Base-by-base conservation (phyloP, 2,113 vertebrate genomes). In the Otus sunia region DNA sequence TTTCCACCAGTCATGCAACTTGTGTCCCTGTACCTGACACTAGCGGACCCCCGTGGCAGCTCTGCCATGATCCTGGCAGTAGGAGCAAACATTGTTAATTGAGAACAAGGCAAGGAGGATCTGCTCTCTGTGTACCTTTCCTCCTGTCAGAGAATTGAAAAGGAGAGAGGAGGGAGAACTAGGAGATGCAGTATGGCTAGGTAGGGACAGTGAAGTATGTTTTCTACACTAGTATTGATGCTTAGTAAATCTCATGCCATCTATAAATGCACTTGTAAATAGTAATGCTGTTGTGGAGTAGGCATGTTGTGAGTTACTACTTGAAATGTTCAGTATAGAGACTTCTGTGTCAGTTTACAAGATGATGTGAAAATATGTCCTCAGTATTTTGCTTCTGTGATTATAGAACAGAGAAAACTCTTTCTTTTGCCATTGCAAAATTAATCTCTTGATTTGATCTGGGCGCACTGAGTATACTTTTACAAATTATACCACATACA, bases 1-100 rank as follows among this genome's bases (percentile, higher is more conserved):
- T 72, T 66, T 39, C 60, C 8, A 17, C 69, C 21, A 13, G 0
- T 29, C 0, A 0, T 39, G 21, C 30, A 15, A 34, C 15, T 73
- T 0, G 0, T 0, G 1, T 64, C 29, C 34, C 30, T 36, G 9
- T 9, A 11, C 12, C 36, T 0, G 0, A 1, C 69, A 25, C 8
- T 14, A 20, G 9, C n/a, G n/a, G 21, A 52, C 21, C 15, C 26
- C 39, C 5, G 2, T 25, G 37, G 25, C 43, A 76, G 43, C 27
- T 68, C 22, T 63, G 56, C 29, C 29, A 6, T 47, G 25, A 12
- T 21, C 15, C 15, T 47, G 16, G 8, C n/a, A 55, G 11, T 14
- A 45, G 37, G 30, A 60, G 10, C 16, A 36, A 60, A 41, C 13
- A 18, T 22, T 32, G 58, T 12, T 52, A n/a, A 17, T 20, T 25